Base-by-base conservation (phyloP, 2,888 invertebrate species). In the Eupithecia inturbata region DNA sequence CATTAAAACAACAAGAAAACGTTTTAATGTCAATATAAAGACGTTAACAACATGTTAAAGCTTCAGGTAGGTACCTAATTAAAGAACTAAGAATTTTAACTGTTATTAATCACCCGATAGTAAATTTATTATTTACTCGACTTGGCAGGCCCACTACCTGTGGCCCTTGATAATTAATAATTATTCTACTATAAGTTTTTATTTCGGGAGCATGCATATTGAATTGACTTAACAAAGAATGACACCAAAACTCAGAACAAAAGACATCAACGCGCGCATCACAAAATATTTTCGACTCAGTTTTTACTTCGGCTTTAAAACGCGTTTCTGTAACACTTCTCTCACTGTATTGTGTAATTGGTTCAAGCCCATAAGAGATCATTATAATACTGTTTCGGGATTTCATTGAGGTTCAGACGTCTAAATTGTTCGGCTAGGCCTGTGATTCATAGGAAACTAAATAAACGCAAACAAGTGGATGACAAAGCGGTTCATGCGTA, bases 371-470 rank as follows among this genome's bases (percentile, higher is more conserved):
- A 80, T 83, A 83, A 80, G 77, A 68, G 78, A 80, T 78, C 73
- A 70, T 74, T 80, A 77, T 81, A 82, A 78, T 78, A 81, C 83
- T 81, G 78, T 79, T 82, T 80, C 80, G 70, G 77, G 78, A 78
- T 81, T 84, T 63, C 68, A 72, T 77, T 74, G 74, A 41, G 60
- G 66, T 67, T 62, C 78, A 79, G 28, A 70, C 77, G 62, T 80
- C 70, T 77, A 75, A 69, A 75, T 80, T 78, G 76, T 77, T 75
- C 64, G 67, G 64, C 26, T 63, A 14, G 41, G 41, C n/a, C n/a
- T 64, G 14, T 76, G 70, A 78, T 73, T 77, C 74, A 75, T 68
- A n/a, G 39, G 53, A 70, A 64, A 60, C 45, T 19, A 63, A 67
- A 41, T 70, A 75, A 68, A 41, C 62, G 9, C 71, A 36, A 70